A percentile compares a stretch with the other conserved stretches of the same genome.
These are phyloP conservation scores for Mercenaria mercenaria DNA, from an alignment of 1,140 invertebrate genomes.

Conservation along the genomic window DNA sequence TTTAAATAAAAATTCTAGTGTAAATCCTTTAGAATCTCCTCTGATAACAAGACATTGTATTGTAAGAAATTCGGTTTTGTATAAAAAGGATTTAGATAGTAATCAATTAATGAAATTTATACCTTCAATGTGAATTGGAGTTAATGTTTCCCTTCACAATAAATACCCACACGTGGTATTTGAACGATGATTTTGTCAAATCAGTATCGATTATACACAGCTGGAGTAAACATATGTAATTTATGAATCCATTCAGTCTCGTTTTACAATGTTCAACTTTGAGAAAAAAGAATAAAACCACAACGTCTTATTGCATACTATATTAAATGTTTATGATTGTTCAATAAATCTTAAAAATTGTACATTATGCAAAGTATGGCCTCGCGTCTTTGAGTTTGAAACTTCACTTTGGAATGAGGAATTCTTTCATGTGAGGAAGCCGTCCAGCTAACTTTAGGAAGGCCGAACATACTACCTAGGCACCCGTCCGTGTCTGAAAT, in stretches of 20 bases:
- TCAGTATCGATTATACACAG: background rate
- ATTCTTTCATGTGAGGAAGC: too few relatives aligned
- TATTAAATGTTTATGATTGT: too few relatives aligned
- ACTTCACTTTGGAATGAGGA: too few relatives aligned
- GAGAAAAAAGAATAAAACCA: background rate
- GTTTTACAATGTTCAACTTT: background rate
- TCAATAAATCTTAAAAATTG: too few relatives aligned
- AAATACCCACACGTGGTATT: background rate
- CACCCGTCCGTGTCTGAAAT: too few relatives aligned
- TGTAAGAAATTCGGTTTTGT: background rate
- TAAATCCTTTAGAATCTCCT: background rate
- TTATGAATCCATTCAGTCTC: background rate
- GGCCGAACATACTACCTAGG: too few relatives aligned
- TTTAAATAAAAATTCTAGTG: background rate
- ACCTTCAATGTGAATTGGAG: background rate
- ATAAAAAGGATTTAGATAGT: background rate
- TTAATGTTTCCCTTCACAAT: background rate
- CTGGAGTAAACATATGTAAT: background rate
- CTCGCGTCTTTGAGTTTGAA: too few relatives aligned
- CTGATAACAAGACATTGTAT: background rate
- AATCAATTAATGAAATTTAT: constrained; percentile 21
- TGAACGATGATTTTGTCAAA: constrained; percentile 27
- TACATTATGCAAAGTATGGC: too few relatives aligned
- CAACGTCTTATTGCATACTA: too few relatives aligned
- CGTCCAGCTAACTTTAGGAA: too few relatives aligned